Evolutionary conservation across 2,113 vertebrate species (phyloP).

Genomic region (Lophotis ruficrista): DNA sequence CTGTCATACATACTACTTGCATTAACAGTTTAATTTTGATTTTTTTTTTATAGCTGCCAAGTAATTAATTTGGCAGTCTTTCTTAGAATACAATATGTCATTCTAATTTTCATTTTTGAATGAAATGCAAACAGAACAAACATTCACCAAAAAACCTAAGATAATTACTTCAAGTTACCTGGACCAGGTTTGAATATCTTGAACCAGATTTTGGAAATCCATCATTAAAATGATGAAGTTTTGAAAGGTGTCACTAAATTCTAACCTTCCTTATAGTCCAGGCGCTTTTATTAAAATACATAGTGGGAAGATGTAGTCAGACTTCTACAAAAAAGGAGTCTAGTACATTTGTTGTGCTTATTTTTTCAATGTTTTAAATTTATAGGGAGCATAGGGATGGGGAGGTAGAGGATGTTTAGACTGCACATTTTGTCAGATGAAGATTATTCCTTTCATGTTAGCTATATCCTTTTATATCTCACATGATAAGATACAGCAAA

Average conservation of each 20-base stretch:
- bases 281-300: background rate
- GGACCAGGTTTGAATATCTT: background rate
- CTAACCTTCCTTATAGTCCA: background rate
- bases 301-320: background rate
- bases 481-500: background rate
- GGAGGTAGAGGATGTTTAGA: background rate
- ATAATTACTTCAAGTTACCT: background rate
- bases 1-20: background rate
- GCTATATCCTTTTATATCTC: background rate
- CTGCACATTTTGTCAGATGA: background rate
- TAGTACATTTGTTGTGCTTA: fast-evolving
- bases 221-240: background rate
- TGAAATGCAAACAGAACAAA: background rate
- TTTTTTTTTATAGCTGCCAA: background rate
- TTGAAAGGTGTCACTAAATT: background rate
- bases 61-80: background rate
- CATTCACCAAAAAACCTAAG: background rate
- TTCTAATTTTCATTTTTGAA: background rate
- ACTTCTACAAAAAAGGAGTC: background rate
- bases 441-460: background rate
- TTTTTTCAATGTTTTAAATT: background rate
- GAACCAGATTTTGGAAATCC: background rate
- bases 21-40: background rate
- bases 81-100: background rate
- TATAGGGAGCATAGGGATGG: background rate